Evolutionary conservation across 2,888 invertebrate species (phyloP).

Genomic region (Cataglyphis rosenhaueri): DNA sequence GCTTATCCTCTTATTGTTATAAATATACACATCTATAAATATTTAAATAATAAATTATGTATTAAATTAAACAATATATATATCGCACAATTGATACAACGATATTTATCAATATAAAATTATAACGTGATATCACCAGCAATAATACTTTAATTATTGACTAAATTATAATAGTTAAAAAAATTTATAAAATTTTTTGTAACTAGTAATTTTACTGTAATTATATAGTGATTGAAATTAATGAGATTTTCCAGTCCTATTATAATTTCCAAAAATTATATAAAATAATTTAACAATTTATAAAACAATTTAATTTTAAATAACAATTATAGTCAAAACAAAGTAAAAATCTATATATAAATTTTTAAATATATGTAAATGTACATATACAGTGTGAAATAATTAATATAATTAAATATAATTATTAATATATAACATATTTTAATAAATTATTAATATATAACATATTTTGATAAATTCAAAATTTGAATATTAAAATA

Average conservation of each 20-base stretch:
- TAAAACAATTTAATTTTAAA: not conserved
- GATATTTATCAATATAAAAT: not conserved
- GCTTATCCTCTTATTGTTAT: not conserved
- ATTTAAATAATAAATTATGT: not conserved
- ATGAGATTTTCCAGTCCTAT: not conserved
- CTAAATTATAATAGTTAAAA: not conserved
- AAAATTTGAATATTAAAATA: not conserved
- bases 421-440: not conserved
- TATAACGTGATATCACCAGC: not conserved
- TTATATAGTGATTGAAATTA: not conserved
- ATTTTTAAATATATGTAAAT: slow-evolving; percentile 32
- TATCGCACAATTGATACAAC: not conserved
- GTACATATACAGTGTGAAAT: slow-evolving; percentile 1
- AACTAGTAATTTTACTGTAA: not conserved
- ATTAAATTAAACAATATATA: not conserved
- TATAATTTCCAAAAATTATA: not conserved
- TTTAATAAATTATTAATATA: not conserved
- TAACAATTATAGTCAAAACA: not conserved
- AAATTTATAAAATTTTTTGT: slow-evolving; percentile 1
- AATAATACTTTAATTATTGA: not conserved
- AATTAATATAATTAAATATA: not conserved
- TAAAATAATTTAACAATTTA: not conserved
- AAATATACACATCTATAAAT: slow-evolving; percentile 7
- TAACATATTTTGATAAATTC: not conserved
- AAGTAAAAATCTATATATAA: not conserved